These are phyloP conservation scores for Dunckerocampus dactyliophorus DNA, from an alignment of 2,113 vertebrate genomes.

Conservation along the genomic window DNA sequence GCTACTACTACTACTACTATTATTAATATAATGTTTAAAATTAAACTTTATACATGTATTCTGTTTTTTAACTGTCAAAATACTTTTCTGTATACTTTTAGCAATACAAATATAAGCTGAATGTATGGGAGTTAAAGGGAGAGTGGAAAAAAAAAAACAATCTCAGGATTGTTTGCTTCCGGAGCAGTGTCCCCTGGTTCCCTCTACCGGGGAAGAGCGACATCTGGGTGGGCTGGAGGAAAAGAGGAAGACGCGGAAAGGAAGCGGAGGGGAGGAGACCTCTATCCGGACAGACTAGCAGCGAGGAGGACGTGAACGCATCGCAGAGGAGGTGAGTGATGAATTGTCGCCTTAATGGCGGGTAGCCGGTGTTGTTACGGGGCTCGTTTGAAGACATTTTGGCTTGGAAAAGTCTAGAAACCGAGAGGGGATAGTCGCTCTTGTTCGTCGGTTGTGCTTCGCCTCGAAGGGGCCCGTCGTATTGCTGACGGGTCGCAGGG, in stretches of 20 bases:
- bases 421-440: not conserved
- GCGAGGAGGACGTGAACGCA: slow-evolving; percentile 47
- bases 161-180: slow-evolving; percentile 52
- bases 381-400: not conserved
- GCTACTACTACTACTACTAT: too few species aligned
- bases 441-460: slow-evolving; percentile 18
- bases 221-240: slow-evolving; percentile 51
- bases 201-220: slow-evolving; percentile 45
- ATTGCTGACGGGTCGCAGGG: slow-evolving; percentile 23
- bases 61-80: too few species aligned
- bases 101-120: too few species aligned
- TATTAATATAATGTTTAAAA: too few species aligned
- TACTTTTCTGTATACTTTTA: too few species aligned
- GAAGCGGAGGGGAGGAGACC: slow-evolving; percentile 39
- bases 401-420: not conserved
- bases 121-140: not conserved
- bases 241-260: slow-evolving; percentile 34
- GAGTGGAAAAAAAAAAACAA: not conserved
- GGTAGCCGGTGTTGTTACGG: not conserved
- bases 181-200: slow-evolving; percentile 51
- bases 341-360: slow-evolving; percentile 15
- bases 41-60: too few species aligned
- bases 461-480: slow-evolving; percentile 34
- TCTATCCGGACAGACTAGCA: slow-evolving; percentile 14
- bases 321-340: slow-evolving; percentile 56